phyloP scores from a whole-genome alignment of 2,888 invertebrate genomes.

The Caenorhabditis sp. region DNA sequence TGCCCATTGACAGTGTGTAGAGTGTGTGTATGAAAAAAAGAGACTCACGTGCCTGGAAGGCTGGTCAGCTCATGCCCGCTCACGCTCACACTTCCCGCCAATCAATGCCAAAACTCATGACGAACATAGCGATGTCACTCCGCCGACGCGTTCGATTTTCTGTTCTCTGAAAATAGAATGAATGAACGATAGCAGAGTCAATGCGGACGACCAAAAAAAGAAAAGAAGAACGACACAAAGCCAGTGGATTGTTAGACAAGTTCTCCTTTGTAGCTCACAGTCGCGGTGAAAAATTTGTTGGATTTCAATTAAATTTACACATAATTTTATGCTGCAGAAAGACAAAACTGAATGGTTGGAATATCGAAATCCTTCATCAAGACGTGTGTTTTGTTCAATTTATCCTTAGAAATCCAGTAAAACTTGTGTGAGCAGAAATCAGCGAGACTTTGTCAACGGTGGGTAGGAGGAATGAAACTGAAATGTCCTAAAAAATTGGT shows the following conservation, averaged over 20 bases:
- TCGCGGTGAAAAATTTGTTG: too few relatives aligned
- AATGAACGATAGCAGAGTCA: not conserved
- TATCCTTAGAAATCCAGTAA: too few relatives aligned
- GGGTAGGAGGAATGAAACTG: slow-evolving; percentile 26
- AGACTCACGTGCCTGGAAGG: slow-evolving; percentile 50
- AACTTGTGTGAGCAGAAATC: too few relatives aligned
- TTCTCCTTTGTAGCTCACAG: too few relatives aligned
- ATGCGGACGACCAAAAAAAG: not conserved
- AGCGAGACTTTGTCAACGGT: not conserved
- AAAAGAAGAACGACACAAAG: too few relatives aligned
- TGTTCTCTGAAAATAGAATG: not conserved
- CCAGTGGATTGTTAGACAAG: too few relatives aligned
- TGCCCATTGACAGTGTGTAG: slow-evolving; percentile 55
- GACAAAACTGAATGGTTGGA: too few relatives aligned
- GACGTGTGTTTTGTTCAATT: too few relatives aligned
- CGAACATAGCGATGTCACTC: slow-evolving; percentile 4
- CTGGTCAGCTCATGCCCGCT: slow-evolving; percentile 53
- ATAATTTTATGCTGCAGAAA: too few relatives aligned
- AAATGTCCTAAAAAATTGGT: slow-evolving; percentile 26
- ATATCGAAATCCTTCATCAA: too few relatives aligned
- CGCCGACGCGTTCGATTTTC: slow-evolving; percentile 31
- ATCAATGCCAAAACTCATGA: slow-evolving; percentile 59
- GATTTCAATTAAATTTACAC: too few relatives aligned
- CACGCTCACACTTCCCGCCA: slow-evolving; percentile 45
- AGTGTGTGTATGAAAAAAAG: slow-evolving; percentile 12